Percentiles rank a stretch among this genome's conserved stretches.
phyloP scores from a whole-genome alignment of 2,888 invertebrate genomes.

The Stegophylla sp. region DNA sequence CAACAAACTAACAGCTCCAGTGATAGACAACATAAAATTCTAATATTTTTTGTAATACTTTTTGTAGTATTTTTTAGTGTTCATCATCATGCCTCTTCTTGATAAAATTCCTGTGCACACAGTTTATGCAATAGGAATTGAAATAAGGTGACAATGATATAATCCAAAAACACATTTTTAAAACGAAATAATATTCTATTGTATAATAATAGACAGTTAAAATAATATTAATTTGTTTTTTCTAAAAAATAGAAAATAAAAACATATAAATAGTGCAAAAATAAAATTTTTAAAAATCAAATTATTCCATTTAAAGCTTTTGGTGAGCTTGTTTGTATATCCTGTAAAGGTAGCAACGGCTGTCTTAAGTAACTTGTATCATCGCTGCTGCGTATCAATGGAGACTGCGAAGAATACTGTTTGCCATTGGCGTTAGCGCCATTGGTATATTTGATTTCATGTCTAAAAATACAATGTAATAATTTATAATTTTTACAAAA shows the following conservation, averaged over 20 bases:
- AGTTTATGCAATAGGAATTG: neutral
- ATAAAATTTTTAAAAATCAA: constrained; percentile 46
- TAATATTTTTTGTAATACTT: no score
- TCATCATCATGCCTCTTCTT: no score
- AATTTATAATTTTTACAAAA: neutral
- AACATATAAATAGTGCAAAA: constrained; percentile 23
- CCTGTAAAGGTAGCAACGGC: constrained; percentile 32
- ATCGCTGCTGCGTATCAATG: constrained; percentile 25
- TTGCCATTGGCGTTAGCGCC: constrained; percentile 16
- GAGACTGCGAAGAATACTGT: constrained; percentile 27
- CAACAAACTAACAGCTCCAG: no score
- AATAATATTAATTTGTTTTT: constrained; percentile 48
- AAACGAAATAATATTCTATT: constrained; percentile 47
- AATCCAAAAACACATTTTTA: constrained; percentile 7
- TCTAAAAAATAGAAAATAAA: constrained; percentile 25
- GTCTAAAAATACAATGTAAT: constrained; percentile 27
- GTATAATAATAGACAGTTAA: constrained; percentile 48
- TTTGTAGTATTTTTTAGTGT: no score
- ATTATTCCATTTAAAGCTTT: constrained; percentile 52
- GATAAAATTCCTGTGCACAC: no score
- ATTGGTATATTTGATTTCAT: constrained; percentile 42
- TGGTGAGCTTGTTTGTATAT: constrained; percentile 46
- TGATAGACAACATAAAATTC: no score
- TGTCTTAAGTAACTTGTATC: constrained; percentile 21
- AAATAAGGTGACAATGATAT: neutral